phyloP scores from a whole-genome alignment of 2,797 vertebrate genomes.

The Champsocephalus gunnari region DNA sequence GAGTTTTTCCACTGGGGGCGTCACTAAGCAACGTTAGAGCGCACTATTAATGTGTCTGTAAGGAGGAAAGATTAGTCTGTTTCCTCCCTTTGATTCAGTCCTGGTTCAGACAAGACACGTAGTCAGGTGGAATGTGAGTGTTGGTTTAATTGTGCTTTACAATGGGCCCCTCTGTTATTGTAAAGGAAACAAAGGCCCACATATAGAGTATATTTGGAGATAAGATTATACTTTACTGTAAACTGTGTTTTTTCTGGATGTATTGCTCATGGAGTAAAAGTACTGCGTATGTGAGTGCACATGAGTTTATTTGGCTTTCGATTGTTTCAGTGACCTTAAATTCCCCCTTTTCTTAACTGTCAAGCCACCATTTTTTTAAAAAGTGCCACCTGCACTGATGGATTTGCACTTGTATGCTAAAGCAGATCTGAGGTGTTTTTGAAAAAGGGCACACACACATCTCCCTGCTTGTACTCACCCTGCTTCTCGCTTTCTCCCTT shows the following conservation, averaged over 20 bases:
- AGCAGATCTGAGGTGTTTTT: constrained; percentile 62
- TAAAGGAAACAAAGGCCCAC: constrained; percentile 60
- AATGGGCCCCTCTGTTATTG: constrained; percentile 65
- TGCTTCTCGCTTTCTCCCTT: constrained; percentile 41
- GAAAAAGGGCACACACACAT: constrained; percentile 72
- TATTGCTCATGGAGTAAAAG: constrained; percentile 49
- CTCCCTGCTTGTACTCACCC: constrained; percentile 58
- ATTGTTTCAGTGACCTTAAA: constrained; percentile 65
- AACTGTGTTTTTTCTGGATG: constrained; percentile 38
- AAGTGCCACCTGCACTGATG: constrained; percentile 62
- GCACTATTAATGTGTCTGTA: constrained; percentile 60
- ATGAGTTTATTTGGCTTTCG: constrained; percentile 46
- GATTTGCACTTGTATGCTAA: constrained; percentile 77
- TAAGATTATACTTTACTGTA: constrained; percentile 45
- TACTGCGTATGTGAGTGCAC: constrained; percentile 22
- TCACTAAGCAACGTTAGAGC: constrained; percentile 73
- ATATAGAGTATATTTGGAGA: constrained; percentile 50
- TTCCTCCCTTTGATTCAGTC: constrained; percentile 73
- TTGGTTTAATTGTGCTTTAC: constrained; percentile 54
- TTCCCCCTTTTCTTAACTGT: constrained; percentile 54
- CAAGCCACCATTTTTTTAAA: constrained; percentile 25
- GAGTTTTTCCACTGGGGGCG: constrained; percentile 75
- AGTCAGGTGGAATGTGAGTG: constrained; percentile 75
- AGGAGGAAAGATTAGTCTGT: constrained; percentile 74
- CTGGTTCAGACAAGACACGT: constrained; percentile 66